These are phyloP conservation scores for Enteromius paludinosus DNA, from an alignment of 2,797 vertebrate genomes.

Conservation along the genomic window DNA sequence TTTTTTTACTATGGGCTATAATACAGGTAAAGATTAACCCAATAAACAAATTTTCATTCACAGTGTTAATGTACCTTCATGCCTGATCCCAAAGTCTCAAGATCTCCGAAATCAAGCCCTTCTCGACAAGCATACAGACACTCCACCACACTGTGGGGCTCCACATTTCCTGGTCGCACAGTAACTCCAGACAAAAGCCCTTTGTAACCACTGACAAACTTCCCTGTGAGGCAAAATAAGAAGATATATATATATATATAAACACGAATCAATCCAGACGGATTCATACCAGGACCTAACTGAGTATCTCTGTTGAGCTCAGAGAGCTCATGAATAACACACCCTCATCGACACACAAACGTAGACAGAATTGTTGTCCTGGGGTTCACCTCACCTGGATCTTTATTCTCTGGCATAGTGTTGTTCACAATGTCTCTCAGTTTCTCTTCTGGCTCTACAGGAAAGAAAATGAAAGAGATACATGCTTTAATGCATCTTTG, in stretches of 20 bases:
- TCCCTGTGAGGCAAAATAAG: constrained; percentile 69
- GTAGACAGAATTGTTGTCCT: constrained; percentile 17
- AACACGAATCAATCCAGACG: background rate
- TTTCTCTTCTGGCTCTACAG: constrained; percentile 79
- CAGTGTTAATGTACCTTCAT: constrained; percentile 88
- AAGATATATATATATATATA: constrained; percentile 22
- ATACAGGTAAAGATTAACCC: background rate
- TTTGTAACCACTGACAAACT: constrained; percentile 89
- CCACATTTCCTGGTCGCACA: constrained; percentile 92
- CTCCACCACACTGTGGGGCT: constrained; percentile 97
- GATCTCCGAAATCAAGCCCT: constrained; percentile 97
- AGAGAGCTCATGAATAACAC: background rate
- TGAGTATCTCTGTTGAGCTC: constrained; percentile 6
- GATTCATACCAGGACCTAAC: background rate
- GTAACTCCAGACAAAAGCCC: constrained; percentile 97
- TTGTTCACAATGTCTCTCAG: constrained; percentile 81
- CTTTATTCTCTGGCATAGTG: constrained; percentile 78
- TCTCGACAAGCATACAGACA: constrained; percentile 98
- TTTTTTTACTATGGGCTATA: background rate
- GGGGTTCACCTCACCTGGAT: constrained; percentile 73
- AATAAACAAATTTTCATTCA: background rate
- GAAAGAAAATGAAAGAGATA: constrained; percentile 38
- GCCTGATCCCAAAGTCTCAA: constrained; percentile 97
- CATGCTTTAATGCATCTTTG: background rate
- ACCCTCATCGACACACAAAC: constrained; percentile 8